Evolutionary conservation across 2,113 vertebrate species (phyloP).

Genomic region (Rhynchomys soricoides): DNA sequence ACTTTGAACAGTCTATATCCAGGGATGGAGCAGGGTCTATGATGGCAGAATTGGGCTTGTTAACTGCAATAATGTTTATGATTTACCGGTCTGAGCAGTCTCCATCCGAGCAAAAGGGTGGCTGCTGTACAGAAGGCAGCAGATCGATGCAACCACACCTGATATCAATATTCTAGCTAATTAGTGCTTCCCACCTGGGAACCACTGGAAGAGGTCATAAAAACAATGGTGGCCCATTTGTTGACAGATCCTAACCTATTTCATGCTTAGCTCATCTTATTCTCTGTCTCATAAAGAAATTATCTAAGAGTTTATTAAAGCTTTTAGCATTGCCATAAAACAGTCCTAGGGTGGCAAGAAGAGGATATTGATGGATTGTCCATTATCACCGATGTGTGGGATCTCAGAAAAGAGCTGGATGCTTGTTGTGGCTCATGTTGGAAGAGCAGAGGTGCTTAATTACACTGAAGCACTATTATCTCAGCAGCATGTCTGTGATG

Average conservation of each 20-base stretch:
- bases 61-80: background rate
- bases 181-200: constrained; percentile 50
- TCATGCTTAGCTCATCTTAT: constrained; percentile 39
- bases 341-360: background rate
- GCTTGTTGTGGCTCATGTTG: constrained; percentile 44
- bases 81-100: constrained; percentile 24
- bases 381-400: background rate
- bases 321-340: background rate
- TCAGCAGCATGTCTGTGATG: constrained; percentile 69
- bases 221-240: constrained; percentile 19
- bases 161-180: constrained; percentile 74
- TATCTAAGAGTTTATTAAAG: constrained; percentile 53
- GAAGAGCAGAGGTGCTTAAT: constrained; percentile 69
- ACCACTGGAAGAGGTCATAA: constrained; percentile 47
- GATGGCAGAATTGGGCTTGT: background rate
- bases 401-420: constrained; percentile 30
- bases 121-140: constrained; percentile 37
- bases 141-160: constrained; percentile 42
- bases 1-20: background rate
- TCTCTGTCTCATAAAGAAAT: constrained; percentile 55
- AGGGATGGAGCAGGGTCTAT: background rate
- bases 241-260: constrained; percentile 58
- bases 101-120: background rate
- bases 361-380: constrained; percentile 61
- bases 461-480: constrained; percentile 73